Evolutionary conservation across 2,113 vertebrate species (phyloP).

Genomic region (Anser brachyrhynchus): DNA sequence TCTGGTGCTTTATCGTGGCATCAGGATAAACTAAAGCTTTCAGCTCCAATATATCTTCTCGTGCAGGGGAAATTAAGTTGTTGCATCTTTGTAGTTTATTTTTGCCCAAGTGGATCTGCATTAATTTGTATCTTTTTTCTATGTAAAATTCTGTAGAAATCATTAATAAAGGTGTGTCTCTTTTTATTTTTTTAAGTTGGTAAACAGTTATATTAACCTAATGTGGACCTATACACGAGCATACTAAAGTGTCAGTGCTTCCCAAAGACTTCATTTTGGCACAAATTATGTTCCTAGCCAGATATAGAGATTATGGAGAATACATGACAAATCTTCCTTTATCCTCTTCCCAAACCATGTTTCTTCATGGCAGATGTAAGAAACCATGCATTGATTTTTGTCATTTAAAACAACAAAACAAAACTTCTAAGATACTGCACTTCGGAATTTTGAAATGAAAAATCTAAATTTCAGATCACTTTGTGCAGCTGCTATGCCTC

Average conservation of each 20-base stretch:
- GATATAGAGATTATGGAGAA: constrained; percentile 25
- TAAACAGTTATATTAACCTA: constrained; percentile 64
- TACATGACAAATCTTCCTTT: constrained; percentile 15
- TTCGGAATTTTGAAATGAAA: constrained; percentile 1
- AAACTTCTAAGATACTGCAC: background rate
- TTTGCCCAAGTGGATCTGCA: constrained; percentile 74
- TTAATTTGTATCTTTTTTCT: constrained; percentile 79
- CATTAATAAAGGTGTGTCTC: constrained; percentile 80
- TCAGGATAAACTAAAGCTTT: constrained; percentile 84
- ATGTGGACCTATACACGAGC: constrained; percentile 45
- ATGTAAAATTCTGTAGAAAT: constrained; percentile 79
- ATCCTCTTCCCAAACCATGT: background rate
- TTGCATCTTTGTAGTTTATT: constrained; percentile 79
- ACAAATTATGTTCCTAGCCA: constrained; percentile 64
- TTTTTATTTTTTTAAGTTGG: constrained; percentile 71
- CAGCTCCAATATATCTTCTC: constrained; percentile 80
- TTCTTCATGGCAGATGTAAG: background rate
- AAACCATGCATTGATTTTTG: background rate
- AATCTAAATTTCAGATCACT: constrained; percentile 4
- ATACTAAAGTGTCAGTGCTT: constrained; percentile 55
- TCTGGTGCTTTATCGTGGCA: constrained; percentile 83
- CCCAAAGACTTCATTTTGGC: constrained; percentile 72
- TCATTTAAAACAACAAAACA: background rate
- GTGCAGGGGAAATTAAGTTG: constrained; percentile 86
- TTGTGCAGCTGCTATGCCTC: constrained; percentile 30